Evolutionary conservation across 2,888 invertebrate genomes (phyloP).

Genomic region (Myopa tessellatipennis): DNA sequence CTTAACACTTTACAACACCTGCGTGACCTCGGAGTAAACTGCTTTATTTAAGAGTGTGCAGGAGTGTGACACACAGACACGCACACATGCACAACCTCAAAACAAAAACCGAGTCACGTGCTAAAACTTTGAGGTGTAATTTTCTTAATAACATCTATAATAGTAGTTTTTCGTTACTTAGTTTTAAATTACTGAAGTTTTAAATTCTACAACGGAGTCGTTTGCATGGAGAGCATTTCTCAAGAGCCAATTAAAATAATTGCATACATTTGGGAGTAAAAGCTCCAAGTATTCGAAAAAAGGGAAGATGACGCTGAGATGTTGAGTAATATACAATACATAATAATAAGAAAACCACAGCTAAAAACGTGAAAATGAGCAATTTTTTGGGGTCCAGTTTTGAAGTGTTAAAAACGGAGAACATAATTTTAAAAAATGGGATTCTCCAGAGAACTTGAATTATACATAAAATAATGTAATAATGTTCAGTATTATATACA

Average conservation of each 20-base stretch:
- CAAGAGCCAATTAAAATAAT: constrained; percentile 30
- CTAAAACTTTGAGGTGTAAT: constrained; percentile 22
- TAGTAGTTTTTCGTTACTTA: constrained; percentile 1
- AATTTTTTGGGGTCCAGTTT: no score
- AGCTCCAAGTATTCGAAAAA: no score
- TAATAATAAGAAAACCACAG: no score
- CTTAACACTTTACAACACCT: constrained; percentile 22
- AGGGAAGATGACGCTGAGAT: no score
- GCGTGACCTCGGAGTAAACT: constrained; percentile 20
- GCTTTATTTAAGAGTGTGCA: neutral
- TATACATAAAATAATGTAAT: no score
- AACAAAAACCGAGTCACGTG: constrained; percentile 10
- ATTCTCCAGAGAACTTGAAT: no score
- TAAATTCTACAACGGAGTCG: neutral
- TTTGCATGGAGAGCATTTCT: constrained; percentile 7
- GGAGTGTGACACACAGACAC: neutral
- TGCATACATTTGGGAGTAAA: constrained; percentile 19
- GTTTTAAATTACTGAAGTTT: constrained; percentile 16
- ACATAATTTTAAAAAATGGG: no score
- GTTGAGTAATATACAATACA: no score
- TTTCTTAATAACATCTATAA: constrained; percentile 27
- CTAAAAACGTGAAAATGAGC: no score
- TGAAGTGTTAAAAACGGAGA: no score
- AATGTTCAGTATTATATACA: no score
- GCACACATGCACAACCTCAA: neutral